A percentile compares a stretch with the other conserved stretches of the same genome.
These are phyloP conservation scores for Helleia helle DNA, from an alignment of 2,888 invertebrate species.

Conservation along the genomic window DNA sequence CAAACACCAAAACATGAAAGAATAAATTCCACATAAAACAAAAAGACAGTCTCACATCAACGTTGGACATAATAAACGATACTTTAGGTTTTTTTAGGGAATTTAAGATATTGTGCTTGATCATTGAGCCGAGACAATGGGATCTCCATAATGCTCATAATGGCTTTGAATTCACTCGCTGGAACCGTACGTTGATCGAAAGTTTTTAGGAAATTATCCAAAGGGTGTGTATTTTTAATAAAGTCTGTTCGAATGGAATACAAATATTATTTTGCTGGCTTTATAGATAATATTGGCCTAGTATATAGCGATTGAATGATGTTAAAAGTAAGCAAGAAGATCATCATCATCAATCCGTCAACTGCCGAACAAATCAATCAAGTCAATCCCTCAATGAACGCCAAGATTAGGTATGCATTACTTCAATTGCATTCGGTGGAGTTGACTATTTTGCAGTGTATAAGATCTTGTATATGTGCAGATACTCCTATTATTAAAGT, in stretches of 20 bases:
- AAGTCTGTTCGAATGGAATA: too few relatives aligned
- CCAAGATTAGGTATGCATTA: too few relatives aligned
- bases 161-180: constrained; percentile 60
- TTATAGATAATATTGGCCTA: too few relatives aligned
- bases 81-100: constrained; percentile 60
- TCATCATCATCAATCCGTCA: too few relatives aligned
- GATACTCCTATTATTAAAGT: too few relatives aligned
- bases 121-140: constrained; percentile 68
- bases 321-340: too few relatives aligned
- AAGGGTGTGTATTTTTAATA: constrained; percentile 6
- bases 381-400: too few relatives aligned
- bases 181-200: constrained; percentile 60
- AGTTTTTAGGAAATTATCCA: constrained; percentile 44
- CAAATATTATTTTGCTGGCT: neutral
- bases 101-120: constrained; percentile 69
- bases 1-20: neutral
- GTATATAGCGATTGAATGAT: too few relatives aligned
- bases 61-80: constrained; percentile 54
- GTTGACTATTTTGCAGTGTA: too few relatives aligned
- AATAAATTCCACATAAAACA: constrained; percentile 20
- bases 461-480: too few relatives aligned
- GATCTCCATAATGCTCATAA: constrained; percentile 62
- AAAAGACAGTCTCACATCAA: constrained; percentile 55
- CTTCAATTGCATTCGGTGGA: too few relatives aligned
- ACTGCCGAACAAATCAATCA: too few relatives aligned